Conservation (phyloP, 2,888 invertebrate genomes). For the Pasiphila rectangulata region DNA sequence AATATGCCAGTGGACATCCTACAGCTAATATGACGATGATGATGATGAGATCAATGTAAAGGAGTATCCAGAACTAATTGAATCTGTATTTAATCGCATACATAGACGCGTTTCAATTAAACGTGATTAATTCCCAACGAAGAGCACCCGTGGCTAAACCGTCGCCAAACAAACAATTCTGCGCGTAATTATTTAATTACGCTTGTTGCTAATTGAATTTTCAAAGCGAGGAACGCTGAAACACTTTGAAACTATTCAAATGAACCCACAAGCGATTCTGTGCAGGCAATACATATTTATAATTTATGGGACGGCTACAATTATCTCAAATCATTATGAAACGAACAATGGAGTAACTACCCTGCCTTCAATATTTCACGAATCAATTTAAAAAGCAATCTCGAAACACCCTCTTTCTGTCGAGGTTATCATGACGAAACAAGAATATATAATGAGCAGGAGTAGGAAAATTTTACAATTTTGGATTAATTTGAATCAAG, state of each 20-base stretch:
- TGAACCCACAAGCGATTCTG: conserved; percentile 38
- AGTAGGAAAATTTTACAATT: neutral
- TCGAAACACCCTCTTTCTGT: neutral
- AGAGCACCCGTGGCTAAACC: conserved; percentile 1
- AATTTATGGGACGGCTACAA: conserved; percentile 26
- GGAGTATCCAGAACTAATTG: too few relatives aligned
- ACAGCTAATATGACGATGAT: too few relatives aligned
- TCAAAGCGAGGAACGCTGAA: conserved; percentile 31
- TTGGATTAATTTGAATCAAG: neutral
- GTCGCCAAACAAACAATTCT: conserved; percentile 20
- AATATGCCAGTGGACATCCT: too few relatives aligned
- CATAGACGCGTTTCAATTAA: neutral
- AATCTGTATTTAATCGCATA: neutral
- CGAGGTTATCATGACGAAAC: conserved; percentile 8
- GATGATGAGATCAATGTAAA: too few relatives aligned
- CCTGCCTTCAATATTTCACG: conserved; percentile 2
- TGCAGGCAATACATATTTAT: conserved; percentile 26
- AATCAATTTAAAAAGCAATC: conserved; percentile 18
- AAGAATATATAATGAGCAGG: neutral
- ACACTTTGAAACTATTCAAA: conserved; percentile 41
- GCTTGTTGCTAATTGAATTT: too few relatives aligned
- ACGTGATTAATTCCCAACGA: conserved; percentile 23
- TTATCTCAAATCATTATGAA: conserved; percentile 23
- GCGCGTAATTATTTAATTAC: conserved; percentile 39
- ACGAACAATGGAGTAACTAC: conserved; percentile 6